Evolutionary conservation across 2,797 vertebrate species (phyloP).

Genomic region (Neopelma chrysocephalum): DNA sequence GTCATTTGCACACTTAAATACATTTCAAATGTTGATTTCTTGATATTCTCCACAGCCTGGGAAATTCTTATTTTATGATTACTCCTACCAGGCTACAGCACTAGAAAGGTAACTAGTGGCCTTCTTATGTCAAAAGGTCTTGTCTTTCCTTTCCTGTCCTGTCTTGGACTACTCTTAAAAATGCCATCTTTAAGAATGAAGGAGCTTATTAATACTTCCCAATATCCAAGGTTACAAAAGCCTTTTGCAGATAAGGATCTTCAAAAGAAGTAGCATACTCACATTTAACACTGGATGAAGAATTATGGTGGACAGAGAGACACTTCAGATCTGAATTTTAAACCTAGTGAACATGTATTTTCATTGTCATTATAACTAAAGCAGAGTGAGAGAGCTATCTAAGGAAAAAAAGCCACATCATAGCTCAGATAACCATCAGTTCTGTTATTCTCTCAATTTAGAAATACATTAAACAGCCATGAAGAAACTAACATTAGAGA

Average conservation of each 20-base stretch:
- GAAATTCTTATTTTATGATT: background rate
- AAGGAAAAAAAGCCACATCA: background rate
- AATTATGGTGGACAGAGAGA: background rate
- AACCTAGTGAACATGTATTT: background rate
- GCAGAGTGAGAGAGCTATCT: background rate
- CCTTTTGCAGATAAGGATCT: background rate
- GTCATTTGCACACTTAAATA: background rate
- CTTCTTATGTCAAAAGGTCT: background rate
- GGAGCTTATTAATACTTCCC: background rate
- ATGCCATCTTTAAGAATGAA: background rate
- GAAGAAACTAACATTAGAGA: background rate
- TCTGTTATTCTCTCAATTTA: background rate
- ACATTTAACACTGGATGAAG: background rate
- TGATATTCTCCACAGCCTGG: background rate
- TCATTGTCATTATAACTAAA: background rate
- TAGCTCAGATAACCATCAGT: background rate
- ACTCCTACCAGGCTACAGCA: background rate
- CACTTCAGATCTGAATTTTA: background rate
- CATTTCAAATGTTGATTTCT: background rate
- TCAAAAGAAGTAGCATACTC: background rate
- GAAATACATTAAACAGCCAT: background rate
- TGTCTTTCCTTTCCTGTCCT: background rate
- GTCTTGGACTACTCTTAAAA: background rate
- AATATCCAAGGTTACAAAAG: background rate
- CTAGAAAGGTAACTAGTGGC: background rate